Evolutionary conservation across 2,888 invertebrate genomes (phyloP).

Genomic region (Spatulosminthurus flaviceps): DNA sequence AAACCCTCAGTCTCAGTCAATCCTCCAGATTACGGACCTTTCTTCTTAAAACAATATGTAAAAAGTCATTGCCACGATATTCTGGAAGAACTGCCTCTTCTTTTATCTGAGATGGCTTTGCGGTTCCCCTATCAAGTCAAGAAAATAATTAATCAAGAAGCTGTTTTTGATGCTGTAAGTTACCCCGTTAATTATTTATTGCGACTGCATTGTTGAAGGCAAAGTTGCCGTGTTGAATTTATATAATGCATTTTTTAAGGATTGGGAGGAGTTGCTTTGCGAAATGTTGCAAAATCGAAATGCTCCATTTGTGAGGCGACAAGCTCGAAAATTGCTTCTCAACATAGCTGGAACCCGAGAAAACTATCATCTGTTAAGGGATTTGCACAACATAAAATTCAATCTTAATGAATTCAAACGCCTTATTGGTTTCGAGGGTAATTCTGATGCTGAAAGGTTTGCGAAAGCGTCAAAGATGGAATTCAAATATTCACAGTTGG

Average conservation of each 20-base stretch:
- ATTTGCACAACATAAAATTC: constrained; percentile 90
- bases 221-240: too few species aligned
- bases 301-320: constrained; percentile 85
- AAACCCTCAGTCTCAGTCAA: constrained; percentile 56
- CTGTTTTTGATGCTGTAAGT: constrained; percentile 60
- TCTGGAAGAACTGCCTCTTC: constrained; percentile 90
- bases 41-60: constrained; percentile 91
- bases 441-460: constrained; percentile 51
- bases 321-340: constrained; percentile 86
- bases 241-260: constrained; percentile 50
- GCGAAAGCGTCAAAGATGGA: constrained; percentile 58
- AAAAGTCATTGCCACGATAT: constrained; percentile 91
- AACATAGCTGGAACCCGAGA: constrained; percentile 96
- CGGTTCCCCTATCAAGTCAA: constrained; percentile 93
- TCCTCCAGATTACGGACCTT: constrained; percentile 91
- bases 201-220: too few species aligned
- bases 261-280: constrained; percentile 83
- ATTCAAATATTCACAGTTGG: constrained; percentile 69
- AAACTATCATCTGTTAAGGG: constrained; percentile 91
- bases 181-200: neutral
- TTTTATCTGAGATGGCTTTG: constrained; percentile 94
- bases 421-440: constrained; percentile 56
- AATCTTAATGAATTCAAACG: constrained; percentile 73
- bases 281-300: constrained; percentile 96
- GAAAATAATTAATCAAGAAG: constrained; percentile 70